A percentile compares a stretch with the other conserved stretches of the same genome.
Conservation (phyloP, 1,140 invertebrate genomes). For the Campodea augens region DNA sequence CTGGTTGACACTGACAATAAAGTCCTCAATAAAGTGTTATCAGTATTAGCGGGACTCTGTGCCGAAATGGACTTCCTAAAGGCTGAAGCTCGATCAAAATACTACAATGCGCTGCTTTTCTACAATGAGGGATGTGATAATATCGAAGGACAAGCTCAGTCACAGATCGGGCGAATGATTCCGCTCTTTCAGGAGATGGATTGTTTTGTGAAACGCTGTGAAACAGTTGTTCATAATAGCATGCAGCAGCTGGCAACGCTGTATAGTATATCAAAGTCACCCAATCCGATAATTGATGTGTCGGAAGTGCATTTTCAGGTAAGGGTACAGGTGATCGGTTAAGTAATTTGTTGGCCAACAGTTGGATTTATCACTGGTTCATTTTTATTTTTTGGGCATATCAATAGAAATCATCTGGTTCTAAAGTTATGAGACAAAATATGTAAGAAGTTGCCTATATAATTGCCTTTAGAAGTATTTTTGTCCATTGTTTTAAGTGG, state of each 20-base stretch:
- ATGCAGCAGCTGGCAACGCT: slow-evolving; percentile 43
- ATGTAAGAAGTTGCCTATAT: no score
- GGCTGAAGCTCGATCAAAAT: slow-evolving; percentile 41
- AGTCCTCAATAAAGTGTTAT: slow-evolving; percentile 59
- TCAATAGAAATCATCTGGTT: slow-evolving; percentile 5
- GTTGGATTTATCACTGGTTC: background rate
- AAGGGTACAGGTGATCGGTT: no score
- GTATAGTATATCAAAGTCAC: slow-evolving; percentile 23
- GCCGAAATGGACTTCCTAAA: slow-evolving; percentile 49
- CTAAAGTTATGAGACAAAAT: no score
- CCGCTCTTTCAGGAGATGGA: slow-evolving; percentile 38
- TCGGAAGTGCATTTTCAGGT: slow-evolving; percentile 30
- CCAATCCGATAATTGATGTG: slow-evolving; percentile 24
- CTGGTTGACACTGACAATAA: slow-evolving; percentile 63
- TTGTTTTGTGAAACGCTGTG: slow-evolving; percentile 41
- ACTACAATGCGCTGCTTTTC: slow-evolving; percentile 35
- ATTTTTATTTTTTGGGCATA: slow-evolving; percentile 4
- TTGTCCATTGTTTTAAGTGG: no score
- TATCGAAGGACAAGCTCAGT: no score
- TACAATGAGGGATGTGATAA: slow-evolving; percentile 48
- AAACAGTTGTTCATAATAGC: slow-evolving; percentile 41
- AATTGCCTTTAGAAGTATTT: no score
- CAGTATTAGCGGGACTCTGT: slow-evolving; percentile 55
- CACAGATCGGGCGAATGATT: slow-evolving; percentile 31
- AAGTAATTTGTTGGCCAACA: no score